These are phyloP conservation scores for Zosterops hypoxanthus DNA, from an alignment of 2,113 vertebrate species.

Conservation along the genomic window DNA sequence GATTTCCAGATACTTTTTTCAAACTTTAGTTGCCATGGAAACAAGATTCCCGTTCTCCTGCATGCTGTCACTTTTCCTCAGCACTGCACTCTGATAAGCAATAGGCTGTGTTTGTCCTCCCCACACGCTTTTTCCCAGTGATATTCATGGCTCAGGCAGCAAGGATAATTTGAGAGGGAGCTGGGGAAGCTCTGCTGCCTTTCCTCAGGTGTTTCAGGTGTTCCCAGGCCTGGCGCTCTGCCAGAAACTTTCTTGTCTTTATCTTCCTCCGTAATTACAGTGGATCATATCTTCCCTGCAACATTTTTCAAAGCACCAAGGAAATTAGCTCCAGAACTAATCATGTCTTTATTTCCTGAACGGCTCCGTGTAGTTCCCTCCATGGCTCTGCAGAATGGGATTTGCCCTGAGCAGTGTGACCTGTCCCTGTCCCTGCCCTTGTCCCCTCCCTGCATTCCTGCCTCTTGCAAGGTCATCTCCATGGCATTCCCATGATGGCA, in stretches of 20 bases:
- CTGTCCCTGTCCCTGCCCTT: neutral
- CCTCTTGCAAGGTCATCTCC: neutral
- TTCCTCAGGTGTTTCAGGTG: neutral
- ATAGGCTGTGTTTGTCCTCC: neutral
- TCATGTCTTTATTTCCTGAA: constrained; percentile 30
- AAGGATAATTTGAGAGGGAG: neutral
- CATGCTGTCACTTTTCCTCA: neutral
- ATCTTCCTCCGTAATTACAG: neutral
- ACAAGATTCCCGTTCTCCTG: constrained; percentile 41
- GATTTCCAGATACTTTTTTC: constrained; percentile 12
- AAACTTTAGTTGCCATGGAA: constrained; percentile 59
- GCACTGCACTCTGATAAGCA: neutral
- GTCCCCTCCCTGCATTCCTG: neutral
- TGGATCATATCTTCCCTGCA: constrained; percentile 40
- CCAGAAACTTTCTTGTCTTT: constrained; percentile 8
- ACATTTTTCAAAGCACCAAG: constrained; percentile 32
- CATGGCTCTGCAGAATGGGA: neutral
- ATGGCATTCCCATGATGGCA: neutral
- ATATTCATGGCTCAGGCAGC: neutral
- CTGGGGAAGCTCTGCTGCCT: neutral
- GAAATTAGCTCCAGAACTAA: constrained; percentile 48
- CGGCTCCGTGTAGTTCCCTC: fast-evolving
- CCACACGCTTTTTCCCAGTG: neutral
- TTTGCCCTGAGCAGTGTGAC: neutral
- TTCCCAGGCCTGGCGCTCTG: neutral